Evolutionary conservation across 1,140 invertebrate genomes (phyloP), one percentile per base, ranked within the genome.

Genomic region (Aleiodes sp.): DNA sequence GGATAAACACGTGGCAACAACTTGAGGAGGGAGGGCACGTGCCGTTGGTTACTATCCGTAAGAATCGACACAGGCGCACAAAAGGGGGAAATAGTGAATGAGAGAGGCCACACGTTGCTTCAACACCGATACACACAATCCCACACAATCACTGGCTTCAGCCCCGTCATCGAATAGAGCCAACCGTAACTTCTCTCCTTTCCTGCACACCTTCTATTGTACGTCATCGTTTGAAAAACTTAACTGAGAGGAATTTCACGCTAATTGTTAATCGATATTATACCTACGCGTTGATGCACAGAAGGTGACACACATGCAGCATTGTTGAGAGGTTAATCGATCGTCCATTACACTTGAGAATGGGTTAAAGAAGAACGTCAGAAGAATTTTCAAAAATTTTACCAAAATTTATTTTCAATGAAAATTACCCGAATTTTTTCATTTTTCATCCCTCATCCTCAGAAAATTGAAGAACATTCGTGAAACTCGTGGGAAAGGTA

Each of bases 181-280:
- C n/a, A n/a, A n/a, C n/a, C n/a, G n/a, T n/a, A n/a, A n/a, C n/a
- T n/a, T n/a, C n/a, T n/a, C n/a, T n/a, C n/a, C n/a, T n/a, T n/a
- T n/a, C n/a, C n/a, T n/a, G n/a, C n/a, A n/a, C n/a, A n/a, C n/a
- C n/a, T n/a, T n/a, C n/a, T n/a, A n/a, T 52, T 52, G 21, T 52
- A 52, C 46, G 46, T 52, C 46, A 52, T 21, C 19, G 4, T 35
- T 52, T 1, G 4, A n/a, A n/a, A 9, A 52, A 24, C 19, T 12
- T 6, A 3, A 2, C n/a, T n/a, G n/a, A 52, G 19, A 21, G 46
- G 21, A 52, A 52, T 52, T 52, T 10, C 46, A 24, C 46, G 21
- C 46, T 52, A 52, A 52, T 21, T 16, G 46, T 52, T 52, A 52
- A 52, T 52, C 46, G 46, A 52, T 52, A 52, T 52, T 52, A 52